phyloP scores from a whole-genome alignment of 1,140 invertebrate species.

The Aphidius gifuensis region DNA sequence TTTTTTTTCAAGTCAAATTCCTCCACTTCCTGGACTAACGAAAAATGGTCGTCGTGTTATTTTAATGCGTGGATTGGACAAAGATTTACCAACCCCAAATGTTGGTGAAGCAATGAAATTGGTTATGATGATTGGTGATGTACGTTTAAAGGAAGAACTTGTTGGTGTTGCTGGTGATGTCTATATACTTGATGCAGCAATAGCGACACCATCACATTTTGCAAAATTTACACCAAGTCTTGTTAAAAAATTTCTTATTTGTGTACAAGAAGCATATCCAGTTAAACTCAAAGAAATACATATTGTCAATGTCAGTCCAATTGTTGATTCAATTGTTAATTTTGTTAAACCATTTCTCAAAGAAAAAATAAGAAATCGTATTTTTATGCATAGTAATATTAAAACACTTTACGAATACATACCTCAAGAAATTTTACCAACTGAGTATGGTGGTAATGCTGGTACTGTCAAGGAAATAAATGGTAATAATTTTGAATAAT shows the following conservation, averaged over 20 bases:
- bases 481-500: slow-evolving; percentile 49
- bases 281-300: slow-evolving; percentile 83
- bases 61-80: slow-evolving; percentile 64
- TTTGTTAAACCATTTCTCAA: slow-evolving; percentile 82
- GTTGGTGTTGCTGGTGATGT: slow-evolving; percentile 78
- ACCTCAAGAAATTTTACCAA: slow-evolving; percentile 73
- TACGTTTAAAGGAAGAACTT: slow-evolving; percentile 71
- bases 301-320: slow-evolving; percentile 76
- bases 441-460: slow-evolving; percentile 75
- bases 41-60: slow-evolving; percentile 73
- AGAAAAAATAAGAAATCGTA: slow-evolving; percentile 79
- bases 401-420: slow-evolving; percentile 74
- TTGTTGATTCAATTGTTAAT: slow-evolving; percentile 77
- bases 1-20: slow-evolving; percentile 61
- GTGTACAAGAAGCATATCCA: slow-evolving; percentile 81
- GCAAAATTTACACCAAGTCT: slow-evolving; percentile 72
- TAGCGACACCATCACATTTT: slow-evolving; percentile 71
- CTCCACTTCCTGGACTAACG: slow-evolving; percentile 74
- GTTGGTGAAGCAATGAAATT: slow-evolving; percentile 72
- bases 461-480: slow-evolving; percentile 69
- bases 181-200: slow-evolving; percentile 72
- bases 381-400: slow-evolving; percentile 71
- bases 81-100: slow-evolving; percentile 59
- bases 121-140: slow-evolving; percentile 77
- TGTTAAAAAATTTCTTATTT: slow-evolving; percentile 78